Evolutionary conservation across 2,797 vertebrate genomes (phyloP), one percentile per base, ranked within the genome.

Genomic region (Hipposideros larvatus): DNA sequence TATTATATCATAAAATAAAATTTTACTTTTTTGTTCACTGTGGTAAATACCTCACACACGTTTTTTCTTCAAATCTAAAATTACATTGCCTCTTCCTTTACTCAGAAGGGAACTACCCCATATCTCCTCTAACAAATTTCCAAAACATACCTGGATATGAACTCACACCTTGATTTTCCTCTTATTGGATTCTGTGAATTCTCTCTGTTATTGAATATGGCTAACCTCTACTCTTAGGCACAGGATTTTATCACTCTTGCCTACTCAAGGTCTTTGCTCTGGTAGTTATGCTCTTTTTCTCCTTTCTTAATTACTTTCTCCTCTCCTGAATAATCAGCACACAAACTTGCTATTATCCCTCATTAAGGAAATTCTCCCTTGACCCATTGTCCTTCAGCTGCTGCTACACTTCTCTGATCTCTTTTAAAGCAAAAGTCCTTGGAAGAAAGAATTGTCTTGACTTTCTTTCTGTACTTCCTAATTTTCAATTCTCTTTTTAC

Each of bases 1-100:
- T 83, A 91, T 77, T 83, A 41, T 82, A 80, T 48, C 43, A 94
- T 86, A 75, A 96, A 88, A 82, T 73, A 89, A 87, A 83, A 77
- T 78, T 92, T 93, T 91, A 92, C 24, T 92, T 84, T 90, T 21
- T 80, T 22, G 63, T 82, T 92, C 3, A 7, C 34, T 86, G 15
- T 86, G 53, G 37, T 86, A 89, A 78, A 89, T 92, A 86, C 43
- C 5, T 86, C 41, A 87, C 4, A 55, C 21, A 79, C 28, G 2
- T 24, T 75, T 61, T 75, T 71, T 91, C 63, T 87, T 90, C 16
- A 92, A 74, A 84, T 24, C 26, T 86, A 28, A 57, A 83, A 61
- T 95, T 68, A 9, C 18, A 51, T 77, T 19, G 31, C 3, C 41
- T 86, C 10, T 22, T 9, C 21, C 15, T 87, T 82, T 37, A 19